Base-by-base conservation (phyloP, 2,113 vertebrate species). In the Pteruthius melanotis region DNA sequence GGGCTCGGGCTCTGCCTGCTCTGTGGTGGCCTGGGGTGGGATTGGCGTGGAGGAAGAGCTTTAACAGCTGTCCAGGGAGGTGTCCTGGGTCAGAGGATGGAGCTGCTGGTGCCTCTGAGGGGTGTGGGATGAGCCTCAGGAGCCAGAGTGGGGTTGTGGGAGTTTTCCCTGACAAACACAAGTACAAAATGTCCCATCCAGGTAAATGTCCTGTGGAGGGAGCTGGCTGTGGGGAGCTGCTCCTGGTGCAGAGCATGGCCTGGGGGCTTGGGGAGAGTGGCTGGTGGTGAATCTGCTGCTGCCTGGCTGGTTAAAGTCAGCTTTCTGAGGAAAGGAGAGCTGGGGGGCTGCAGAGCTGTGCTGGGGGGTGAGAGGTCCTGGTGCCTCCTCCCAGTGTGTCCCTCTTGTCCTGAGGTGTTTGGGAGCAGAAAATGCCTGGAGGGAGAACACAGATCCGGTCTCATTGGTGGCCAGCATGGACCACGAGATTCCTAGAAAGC, bases 391-490 rank as follows among this genome's bases (percentile, higher is more conserved):
- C 27, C 14, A 0, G 26, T 0, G 0, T 20, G 26, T 86, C 37
- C 30, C 30, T 57, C n/a, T 53, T 28, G 28, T 14, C 54, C 64
- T 2, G 9, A 75, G 47, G 20, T 31, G 9, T 19, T 8, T 39
- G 54, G n/a, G 39, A 82, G 35, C 42, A 64, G 78, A 49, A 77
- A 1, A 7, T 72, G 69, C 30, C 27, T 10, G 0, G 0, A 18
- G 60, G 64, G 9, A 37, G 15, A 39, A 2, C 14, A 0, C 5
- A 1, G 18, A 4, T 31, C 47, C 39, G 83, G 1, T 35, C 44
- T 27, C 17, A 7, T 1, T 2, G 17, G 1, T 3, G 33, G 40
- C 47, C 33, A 33, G 0, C 8, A 2, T 3, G 20, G 15, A 26
- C 18, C n/a, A 15, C 3, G 1, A 2, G 15, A 6, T 64, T 47